Percentiles rank a stretch among this genome's conserved stretches.
phyloP scores from a whole-genome alignment of 2,888 invertebrate species.

The Lepidonotus clava region DNA sequence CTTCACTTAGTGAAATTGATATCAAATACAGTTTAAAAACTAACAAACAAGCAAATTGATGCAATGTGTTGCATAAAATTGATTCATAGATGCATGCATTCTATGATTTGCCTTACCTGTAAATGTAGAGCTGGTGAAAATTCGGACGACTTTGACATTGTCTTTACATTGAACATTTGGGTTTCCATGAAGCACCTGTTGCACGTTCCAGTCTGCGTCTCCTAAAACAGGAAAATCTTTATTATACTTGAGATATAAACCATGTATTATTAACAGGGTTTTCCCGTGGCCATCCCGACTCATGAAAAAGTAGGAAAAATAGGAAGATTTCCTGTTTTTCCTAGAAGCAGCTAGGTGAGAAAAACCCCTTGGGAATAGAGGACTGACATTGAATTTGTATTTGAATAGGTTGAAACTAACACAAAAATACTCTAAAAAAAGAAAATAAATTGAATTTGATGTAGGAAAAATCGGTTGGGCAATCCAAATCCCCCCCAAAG shows the following conservation, averaged over 20 bases:
- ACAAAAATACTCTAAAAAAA: too few species aligned
- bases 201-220: conserved; percentile 39
- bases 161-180: conserved; percentile 67
- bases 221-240: background rate
- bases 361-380: background rate
- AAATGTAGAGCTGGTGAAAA: conserved; percentile 76
- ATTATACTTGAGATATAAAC: background rate
- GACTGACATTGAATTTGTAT: too few species aligned
- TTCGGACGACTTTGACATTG: conserved; percentile 71
- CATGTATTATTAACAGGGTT: background rate
- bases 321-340: background rate
- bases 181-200: conserved; percentile 64
- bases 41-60: too few species aligned
- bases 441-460: too few species aligned
- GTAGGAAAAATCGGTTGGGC: too few species aligned
- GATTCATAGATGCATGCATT: too few species aligned
- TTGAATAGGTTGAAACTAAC: too few species aligned
- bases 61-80: too few species aligned
- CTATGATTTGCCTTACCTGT: conserved; percentile 73
- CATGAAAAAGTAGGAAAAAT: background rate
- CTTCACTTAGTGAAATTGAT: too few species aligned
- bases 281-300: background rate
- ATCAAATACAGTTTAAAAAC: too few species aligned
- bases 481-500: too few species aligned
- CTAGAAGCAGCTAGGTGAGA: background rate